These are phyloP conservation scores for Australoheros facetus DNA, from an alignment of 2,797 vertebrate species.

Conservation along the genomic window DNA sequence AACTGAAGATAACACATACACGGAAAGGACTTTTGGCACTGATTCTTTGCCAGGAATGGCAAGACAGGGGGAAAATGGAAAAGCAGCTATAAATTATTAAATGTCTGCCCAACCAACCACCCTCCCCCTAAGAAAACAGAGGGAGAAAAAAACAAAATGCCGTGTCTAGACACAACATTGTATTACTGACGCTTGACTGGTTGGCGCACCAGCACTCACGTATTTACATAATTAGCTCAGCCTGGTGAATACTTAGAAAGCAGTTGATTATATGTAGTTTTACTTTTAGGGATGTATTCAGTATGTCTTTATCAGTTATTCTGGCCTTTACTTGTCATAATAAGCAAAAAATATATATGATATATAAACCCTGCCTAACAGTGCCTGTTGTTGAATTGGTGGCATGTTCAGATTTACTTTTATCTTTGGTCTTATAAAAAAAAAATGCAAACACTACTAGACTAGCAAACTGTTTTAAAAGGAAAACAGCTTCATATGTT, in stretches of 20 bases:
- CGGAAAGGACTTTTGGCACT: background rate
- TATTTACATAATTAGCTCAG: conserved; percentile 61
- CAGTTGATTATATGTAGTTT: background rate
- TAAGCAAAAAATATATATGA: background rate
- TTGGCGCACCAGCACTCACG: conserved; percentile 47
- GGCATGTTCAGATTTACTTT: background rate
- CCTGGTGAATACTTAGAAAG: conserved; percentile 23
- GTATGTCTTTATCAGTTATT: background rate
- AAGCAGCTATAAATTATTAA: conserved; percentile 66
- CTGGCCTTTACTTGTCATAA: background rate
- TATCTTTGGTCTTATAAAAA: background rate
- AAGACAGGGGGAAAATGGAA: background rate
- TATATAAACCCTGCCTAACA: background rate
- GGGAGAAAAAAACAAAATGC: conserved; percentile 31
- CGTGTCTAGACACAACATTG: conserved; percentile 72
- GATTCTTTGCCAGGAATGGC: conserved; percentile 19
- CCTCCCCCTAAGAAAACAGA: conserved; percentile 22
- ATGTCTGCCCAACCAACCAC: conserved; percentile 22
- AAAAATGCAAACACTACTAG: background rate
- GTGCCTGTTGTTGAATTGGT: background rate
- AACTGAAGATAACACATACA: conserved; percentile 28
- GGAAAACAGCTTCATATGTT: background rate
- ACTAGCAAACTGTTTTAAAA: background rate
- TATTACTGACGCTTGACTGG: conserved; percentile 56
- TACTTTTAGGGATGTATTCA: background rate